Conservation (phyloP, 2,113 vertebrate genomes). For the Hippoglossus stenolepis region DNA sequence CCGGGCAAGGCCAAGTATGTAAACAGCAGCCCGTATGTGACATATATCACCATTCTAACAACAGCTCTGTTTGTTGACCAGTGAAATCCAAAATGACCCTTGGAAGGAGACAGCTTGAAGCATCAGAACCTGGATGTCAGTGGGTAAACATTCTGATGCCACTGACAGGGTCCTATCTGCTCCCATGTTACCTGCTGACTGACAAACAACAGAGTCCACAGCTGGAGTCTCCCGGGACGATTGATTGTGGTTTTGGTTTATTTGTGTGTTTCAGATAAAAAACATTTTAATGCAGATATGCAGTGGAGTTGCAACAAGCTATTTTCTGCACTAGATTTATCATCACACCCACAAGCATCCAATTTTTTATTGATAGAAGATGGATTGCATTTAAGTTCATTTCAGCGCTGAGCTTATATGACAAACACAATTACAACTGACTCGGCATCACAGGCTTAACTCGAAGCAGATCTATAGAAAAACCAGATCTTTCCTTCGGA, state of each 20-base stretch:
- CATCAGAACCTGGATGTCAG: slow-evolving; percentile 26
- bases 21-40: slow-evolving; percentile 61
- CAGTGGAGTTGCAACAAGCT: no score
- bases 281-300: no score
- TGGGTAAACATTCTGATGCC: slow-evolving; percentile 69
- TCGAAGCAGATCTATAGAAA: no score
- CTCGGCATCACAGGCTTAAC: no score
- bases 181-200: slow-evolving; percentile 64
- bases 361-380: no score
- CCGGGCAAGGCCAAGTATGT: slow-evolving; percentile 58
- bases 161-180: slow-evolving; percentile 79
- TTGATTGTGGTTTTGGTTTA: not conserved
- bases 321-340: no score
- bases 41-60: slow-evolving; percentile 59
- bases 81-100: slow-evolving; percentile 28
- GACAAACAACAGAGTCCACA: not conserved
- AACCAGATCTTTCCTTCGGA: no score
- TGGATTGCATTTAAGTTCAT: no score
- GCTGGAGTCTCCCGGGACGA: not conserved
- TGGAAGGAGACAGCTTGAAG: slow-evolving; percentile 33
- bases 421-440: no score
- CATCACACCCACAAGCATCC: no score
- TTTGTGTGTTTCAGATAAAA: not conserved
- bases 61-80: slow-evolving; percentile 1
- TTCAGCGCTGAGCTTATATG: no score